Base-by-base conservation (phyloP, 2,797 vertebrate genomes). In the Botia kubotai region DNA sequence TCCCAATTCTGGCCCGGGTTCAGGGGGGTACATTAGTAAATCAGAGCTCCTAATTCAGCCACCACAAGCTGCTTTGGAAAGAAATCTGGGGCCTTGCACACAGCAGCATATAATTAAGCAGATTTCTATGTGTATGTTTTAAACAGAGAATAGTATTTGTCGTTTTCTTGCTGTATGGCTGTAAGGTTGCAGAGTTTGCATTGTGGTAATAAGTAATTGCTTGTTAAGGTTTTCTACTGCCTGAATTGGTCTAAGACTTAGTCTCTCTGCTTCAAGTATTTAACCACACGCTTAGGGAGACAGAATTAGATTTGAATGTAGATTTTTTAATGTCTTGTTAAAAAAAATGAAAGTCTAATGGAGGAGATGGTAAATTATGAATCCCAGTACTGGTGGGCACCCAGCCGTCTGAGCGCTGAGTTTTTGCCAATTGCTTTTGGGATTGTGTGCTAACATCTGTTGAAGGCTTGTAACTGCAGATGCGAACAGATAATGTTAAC, bases 21-120 rank as follows among this genome's bases (percentile, higher is more conserved):
- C 62, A 79, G 72, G 17, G 72, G 70, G 81, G 39, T 39, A 69
- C 75, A 76, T 86, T 81, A 75, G 60, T 81, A 83, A 81, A 76
- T 81, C 79, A 79, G 36, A 75, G 52, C 70, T 84, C 60, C 80
- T 84, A 80, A 84, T 84, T 80, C 77, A 14, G 23, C 75, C 8
- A 17, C 26, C 77, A 39, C 82, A 79, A 81, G 71, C 84, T 16
- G 82, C 70, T 83, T 83, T 85, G 52, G 21, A 52, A 79, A 81
- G 52, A 79, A 80, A 80, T 74, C 77, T 23, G 65, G 29, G 39
- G 19, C 73, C 72, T 80, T 21, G 23, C 70, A 16, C 57, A 80
- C 26, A 79, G 68, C 57, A 53, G 26, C 48, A 23, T 72, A 67
- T 70, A 80, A 74, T 77, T 80, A 66, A 77, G 50, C 57, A 70